Evolutionary conservation across 2,113 vertebrate genomes (phyloP).

Genomic region (Myotis lucifugus): DNA sequence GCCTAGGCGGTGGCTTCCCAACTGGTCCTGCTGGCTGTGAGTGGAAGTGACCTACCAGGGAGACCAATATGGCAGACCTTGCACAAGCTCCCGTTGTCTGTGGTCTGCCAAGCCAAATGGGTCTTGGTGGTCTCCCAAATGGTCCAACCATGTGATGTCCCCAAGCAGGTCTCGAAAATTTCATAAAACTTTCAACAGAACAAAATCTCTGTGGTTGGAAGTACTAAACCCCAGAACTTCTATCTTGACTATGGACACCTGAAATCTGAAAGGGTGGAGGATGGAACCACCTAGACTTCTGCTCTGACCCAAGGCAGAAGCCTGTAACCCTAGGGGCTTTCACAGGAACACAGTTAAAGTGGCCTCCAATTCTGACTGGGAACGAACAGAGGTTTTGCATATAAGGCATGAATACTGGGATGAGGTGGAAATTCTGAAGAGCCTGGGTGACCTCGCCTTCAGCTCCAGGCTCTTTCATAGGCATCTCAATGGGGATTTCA

Average conservation of each 20-base stretch:
- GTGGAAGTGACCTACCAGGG: background rate
- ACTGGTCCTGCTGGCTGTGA: background rate
- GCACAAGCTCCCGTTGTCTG: background rate
- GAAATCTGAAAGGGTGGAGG: constrained; percentile 32
- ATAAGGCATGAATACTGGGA: background rate
- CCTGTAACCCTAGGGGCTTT: background rate
- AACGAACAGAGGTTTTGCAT: background rate
- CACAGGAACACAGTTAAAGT: background rate
- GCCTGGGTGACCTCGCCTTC: background rate
- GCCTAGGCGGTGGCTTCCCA: background rate
- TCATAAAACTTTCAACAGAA: background rate
- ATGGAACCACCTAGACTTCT: background rate
- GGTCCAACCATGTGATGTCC: background rate
- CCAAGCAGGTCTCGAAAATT: background rate
- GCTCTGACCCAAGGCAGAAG: background rate
- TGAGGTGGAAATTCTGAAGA: background rate
- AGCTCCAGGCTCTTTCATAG: background rate
- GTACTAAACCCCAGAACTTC: background rate
- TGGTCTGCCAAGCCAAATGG: background rate
- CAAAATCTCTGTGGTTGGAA: constrained; percentile 60
- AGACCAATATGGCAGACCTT: background rate
- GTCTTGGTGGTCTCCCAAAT: constrained; percentile 22
- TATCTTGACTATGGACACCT: background rate
- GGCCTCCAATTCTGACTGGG: background rate
- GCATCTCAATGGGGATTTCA: background rate